Base-by-base conservation (phyloP, 2,113 vertebrate genomes). In the Dunckerocampus dactyliophorus region DNA sequence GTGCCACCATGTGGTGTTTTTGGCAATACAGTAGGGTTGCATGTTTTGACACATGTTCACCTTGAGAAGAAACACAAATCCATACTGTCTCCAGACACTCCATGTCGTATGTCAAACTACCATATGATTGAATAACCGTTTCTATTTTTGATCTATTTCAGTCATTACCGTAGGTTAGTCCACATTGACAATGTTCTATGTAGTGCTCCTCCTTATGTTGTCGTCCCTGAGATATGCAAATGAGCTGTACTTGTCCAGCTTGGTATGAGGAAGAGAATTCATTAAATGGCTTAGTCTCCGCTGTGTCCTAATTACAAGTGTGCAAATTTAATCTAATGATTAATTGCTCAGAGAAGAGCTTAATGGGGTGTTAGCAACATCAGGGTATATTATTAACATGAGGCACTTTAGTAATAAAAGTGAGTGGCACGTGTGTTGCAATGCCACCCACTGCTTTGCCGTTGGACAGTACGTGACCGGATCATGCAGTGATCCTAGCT, bases 281-380 rank as follows among this genome's bases (percentile, higher is more conserved):
- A 75, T 66, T 74, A 47, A 70, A 73, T 21, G 52, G 37, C 62
- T 69, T 55, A 56, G 70, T 52, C 58, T 28, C 19, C 28, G 46
- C 63, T 47, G 20, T 75, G 48, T 64, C 71, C n/a, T 59, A 69
- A 77, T 82, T 75, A 75, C 69, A 42, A 76, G 54, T 52, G 49
- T 63, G 24, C 61, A 64, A 21, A 22, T 71, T 79, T 71, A 76
- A 70, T 77, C 67, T 75, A 24, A 67, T 59, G 62, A 77, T 72
- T 63, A 73, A 71, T 80, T 67, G 71, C 70, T 69, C 22, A 67
- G 34, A 77, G 70, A 63, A 64, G 73, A 50, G 68, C 74, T 68
- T 73, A 65, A 76, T 65, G 63, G 11, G 28, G 24, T 73, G 52
- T 75, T 76, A 75, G 63, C 61, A 62, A 70, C 63, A 71, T 79